Evolutionary conservation across 2,888 invertebrate species (phyloP).

Genomic region (Monopis laevigella): DNA sequence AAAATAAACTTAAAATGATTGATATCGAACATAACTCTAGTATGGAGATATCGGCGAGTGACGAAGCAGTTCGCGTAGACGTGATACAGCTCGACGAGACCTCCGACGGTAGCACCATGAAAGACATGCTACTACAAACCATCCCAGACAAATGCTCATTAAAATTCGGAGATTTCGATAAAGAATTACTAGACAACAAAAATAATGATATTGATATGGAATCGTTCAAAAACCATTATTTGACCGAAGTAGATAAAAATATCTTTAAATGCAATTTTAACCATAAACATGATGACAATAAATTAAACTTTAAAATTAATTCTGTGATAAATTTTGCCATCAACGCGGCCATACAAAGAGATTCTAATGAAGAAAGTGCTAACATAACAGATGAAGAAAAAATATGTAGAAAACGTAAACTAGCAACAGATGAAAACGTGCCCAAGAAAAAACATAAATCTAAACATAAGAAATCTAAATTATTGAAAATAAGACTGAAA

Average conservation of each 20-base stretch:
- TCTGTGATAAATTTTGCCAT: too few species aligned
- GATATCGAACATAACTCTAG: constrained; percentile 35
- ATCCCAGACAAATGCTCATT: constrained; percentile 26
- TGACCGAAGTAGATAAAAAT: constrained; percentile 32
- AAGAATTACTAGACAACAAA: constrained; percentile 25
- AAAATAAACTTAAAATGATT: constrained; percentile 33
- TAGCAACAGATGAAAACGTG: neutral
- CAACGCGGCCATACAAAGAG: neutral
- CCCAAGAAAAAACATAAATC: neutral
- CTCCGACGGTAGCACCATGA: constrained; percentile 15
- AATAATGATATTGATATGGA: constrained; percentile 38
- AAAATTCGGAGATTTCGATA: constrained; percentile 33
- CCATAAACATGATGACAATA: too few species aligned
- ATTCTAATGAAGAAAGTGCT: constrained; percentile 8
- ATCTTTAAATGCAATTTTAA: too few species aligned
- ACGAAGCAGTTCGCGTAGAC: constrained; percentile 34
- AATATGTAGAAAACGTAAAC: neutral
- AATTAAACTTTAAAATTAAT: too few species aligned
- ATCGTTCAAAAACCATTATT: constrained; percentile 40
- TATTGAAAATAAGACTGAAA: constrained; percentile 1
- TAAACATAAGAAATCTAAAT: too few species aligned
- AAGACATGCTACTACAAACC: constrained; percentile 10
- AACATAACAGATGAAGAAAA: neutral
- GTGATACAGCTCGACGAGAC: constrained; percentile 27
- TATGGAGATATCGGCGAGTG: constrained; percentile 39